Base-by-base conservation (phyloP, 2,888 invertebrate species). In the Eurytoma californica region DNA sequence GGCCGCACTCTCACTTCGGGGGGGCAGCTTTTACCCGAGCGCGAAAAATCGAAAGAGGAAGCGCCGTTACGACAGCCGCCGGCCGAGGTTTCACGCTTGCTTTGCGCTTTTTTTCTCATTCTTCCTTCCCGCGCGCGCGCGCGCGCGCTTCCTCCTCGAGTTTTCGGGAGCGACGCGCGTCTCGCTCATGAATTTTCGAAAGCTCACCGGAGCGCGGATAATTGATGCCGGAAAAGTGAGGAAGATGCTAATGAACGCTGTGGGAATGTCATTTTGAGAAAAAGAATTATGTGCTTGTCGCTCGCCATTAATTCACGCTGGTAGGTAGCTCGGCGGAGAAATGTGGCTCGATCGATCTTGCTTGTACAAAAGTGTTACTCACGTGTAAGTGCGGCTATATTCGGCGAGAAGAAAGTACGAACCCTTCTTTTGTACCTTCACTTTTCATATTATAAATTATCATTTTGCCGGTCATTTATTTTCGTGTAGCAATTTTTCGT, bases 1-100 rank as follows among this genome's bases (percentile, higher is more conserved):
- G 24, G 53, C 24, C 28, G 18, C 49, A 66, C 76, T 69, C 73
- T 74, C 66, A 66, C 60, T 68, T 60, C 16, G 53, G 14, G 3
- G n/a, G 13, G 13, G 30, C n/a, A 20, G n/a, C 30, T 63, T 63
- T 12, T 18, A 39, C 39, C 63, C 39, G 39, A 39, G 39, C 39
- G 39, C 39, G 39, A 39, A 39, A 39, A 39, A 39, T 39, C 39
- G 39, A 39, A 39, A 39, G 39, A 39, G 39, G 39, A 39, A 39
- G 39, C 39, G 39, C 7, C 39, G 39, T 39, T 39, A 39, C 39
- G 39, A 39, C 39, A 39, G 39, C 39, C 39, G 18, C 16, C n/a
- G 60, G 28, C 28, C 61, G 61, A 16, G n/a, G 63, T 39, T 63
- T 63, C 30, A 30, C 9, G 63, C 39, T 16, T 30, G 39, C 39